Percentiles rank a stretch among this genome's conserved stretches.
phyloP scores from a whole-genome alignment of 2,797 vertebrate species.

The Glossophaga mutica region DNA sequence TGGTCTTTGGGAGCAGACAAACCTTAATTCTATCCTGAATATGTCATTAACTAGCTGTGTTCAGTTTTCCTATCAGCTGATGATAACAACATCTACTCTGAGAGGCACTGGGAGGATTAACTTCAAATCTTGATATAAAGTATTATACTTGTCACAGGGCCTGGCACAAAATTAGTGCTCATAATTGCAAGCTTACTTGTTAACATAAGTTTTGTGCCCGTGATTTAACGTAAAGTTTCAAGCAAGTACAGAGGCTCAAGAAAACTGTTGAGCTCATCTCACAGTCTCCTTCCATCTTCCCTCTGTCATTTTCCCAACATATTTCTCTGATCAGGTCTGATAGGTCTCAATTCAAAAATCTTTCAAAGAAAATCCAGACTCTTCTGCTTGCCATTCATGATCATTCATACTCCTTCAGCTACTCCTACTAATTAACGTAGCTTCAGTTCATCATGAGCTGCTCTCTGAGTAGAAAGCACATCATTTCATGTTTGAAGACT shows the following conservation, averaged over 20 bases:
- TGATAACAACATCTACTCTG: background rate
- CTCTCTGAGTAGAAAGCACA: background rate
- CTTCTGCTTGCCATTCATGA: background rate
- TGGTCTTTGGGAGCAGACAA: background rate
- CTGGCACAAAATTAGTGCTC: background rate
- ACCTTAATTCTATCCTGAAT: background rate
- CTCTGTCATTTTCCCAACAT: background rate
- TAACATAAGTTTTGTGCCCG: background rate
- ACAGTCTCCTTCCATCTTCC: background rate
- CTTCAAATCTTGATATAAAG: background rate
- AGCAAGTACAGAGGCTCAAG: background rate
- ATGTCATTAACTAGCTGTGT: background rate
- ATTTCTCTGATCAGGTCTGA: background rate
- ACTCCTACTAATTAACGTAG: background rate
- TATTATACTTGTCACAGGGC: background rate
- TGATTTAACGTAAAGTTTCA: background rate
- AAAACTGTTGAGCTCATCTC: background rate
- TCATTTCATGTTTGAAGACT: background rate
- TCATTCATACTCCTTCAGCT: background rate
- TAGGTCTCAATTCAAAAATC: background rate
- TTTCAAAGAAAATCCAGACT: background rate
- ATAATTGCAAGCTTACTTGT: background rate
- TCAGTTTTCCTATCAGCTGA: background rate
- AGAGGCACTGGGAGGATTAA: background rate
- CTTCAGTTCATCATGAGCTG: background rate